A percentile compares a stretch with the other conserved stretches of the same genome.
These are phyloP conservation scores for Climacteris rufus DNA, from an alignment of 2,113 vertebrate genomes.

Conservation along the genomic window DNA sequence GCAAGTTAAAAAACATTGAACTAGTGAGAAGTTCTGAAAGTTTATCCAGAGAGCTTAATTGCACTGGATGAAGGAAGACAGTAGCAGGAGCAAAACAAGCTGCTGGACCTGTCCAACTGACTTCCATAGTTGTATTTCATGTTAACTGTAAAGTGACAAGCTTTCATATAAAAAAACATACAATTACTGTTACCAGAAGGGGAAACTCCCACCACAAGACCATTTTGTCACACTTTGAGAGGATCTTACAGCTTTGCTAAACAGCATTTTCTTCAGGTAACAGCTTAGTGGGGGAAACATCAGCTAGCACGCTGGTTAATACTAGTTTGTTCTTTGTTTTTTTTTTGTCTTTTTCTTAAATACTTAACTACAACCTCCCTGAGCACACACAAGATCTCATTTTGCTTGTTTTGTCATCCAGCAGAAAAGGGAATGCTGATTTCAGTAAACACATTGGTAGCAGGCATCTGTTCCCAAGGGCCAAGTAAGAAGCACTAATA, in stretches of 20 bases:
- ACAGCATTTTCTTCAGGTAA: background rate
- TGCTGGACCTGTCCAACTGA: background rate
- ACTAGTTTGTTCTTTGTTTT: background rate
- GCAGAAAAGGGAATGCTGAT: background rate
- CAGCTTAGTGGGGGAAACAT: background rate
- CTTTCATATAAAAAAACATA: background rate
- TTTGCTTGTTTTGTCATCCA: background rate
- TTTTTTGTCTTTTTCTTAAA: background rate
- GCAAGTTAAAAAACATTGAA: background rate
- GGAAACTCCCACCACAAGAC: background rate
- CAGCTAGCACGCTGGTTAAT: background rate
- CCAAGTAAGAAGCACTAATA: background rate
- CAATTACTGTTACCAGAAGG: background rate
- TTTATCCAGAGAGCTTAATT: background rate
- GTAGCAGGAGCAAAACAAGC: background rate
- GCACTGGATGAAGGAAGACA: background rate
- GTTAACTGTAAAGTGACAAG: background rate
- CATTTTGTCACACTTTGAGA: background rate
- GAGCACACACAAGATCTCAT: background rate
- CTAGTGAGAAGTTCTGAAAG: background rate
- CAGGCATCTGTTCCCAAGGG: background rate
- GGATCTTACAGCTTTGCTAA: background rate
- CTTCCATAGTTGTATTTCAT: background rate
- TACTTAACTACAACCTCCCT: background rate
- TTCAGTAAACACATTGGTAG: background rate